Conservation (phyloP, 2,797 vertebrate species). For the Protosalanx chinensis region DNA sequence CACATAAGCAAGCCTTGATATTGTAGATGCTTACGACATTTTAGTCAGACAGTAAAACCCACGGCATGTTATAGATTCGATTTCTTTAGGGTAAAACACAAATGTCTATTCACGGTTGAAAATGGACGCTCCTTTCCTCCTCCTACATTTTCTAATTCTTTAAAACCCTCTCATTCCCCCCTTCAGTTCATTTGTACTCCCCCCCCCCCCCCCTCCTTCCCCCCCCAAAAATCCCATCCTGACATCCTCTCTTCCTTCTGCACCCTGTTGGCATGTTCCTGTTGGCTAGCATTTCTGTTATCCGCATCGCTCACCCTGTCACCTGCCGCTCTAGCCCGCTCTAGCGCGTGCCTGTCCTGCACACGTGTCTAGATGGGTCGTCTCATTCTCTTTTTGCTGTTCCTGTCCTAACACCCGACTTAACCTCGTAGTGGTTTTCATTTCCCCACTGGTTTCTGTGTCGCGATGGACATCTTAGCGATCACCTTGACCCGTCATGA, state of each 20-base stretch:
- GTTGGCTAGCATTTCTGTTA: slow-evolving; percentile 44
- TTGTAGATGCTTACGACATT: background rate
- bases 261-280: slow-evolving; percentile 61
- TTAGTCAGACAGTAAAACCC: background rate
- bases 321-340: slow-evolving; percentile 51
- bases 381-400: slow-evolving; percentile 29
- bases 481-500: slow-evolving; percentile 34
- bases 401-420: slow-evolving; percentile 25
- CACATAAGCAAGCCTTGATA: too few species aligned
- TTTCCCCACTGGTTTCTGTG: slow-evolving; percentile 46
- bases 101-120: slow-evolving; percentile 46
- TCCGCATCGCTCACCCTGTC: slow-evolving; percentile 37
- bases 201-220: background rate
- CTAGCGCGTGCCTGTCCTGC: slow-evolving; percentile 49
- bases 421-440: slow-evolving; percentile 33
- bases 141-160: slow-evolving; percentile 59
- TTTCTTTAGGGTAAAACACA: background rate
- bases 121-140: slow-evolving; percentile 31
- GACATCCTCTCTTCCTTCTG: slow-evolving; percentile 35
- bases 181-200: slow-evolving; percentile 8
- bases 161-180: slow-evolving; percentile 59
- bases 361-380: slow-evolving; percentile 48
- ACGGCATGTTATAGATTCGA: background rate
- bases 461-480: slow-evolving; percentile 41
- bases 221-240: background rate